A percentile compares a stretch with the other conserved stretches of the same genome.
Conservation (phyloP, 2,888 invertebrate genomes). For the Drosophila merina region DNA sequence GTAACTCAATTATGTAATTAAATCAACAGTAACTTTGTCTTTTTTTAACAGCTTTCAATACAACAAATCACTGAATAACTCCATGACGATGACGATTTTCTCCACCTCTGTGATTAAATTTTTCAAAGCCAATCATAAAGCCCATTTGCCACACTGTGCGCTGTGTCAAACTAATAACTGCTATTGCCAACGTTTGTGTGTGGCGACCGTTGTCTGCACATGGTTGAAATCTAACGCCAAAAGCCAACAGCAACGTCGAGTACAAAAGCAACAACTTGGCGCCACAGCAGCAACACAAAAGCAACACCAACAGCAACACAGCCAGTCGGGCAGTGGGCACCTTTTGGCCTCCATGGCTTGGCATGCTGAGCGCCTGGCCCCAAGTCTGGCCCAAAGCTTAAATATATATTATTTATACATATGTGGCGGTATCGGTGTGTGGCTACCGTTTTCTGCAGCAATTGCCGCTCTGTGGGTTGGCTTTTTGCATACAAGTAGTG, state of each 20-base stretch:
- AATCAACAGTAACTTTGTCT: slow-evolving; percentile 2
- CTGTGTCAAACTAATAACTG: slow-evolving; percentile 57
- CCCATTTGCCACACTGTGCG: slow-evolving; percentile 49
- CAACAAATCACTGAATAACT: slow-evolving; percentile 1
- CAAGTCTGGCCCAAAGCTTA: slow-evolving; percentile 62
- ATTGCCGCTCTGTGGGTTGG: slow-evolving; percentile 66
- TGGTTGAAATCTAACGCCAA: slow-evolving; percentile 73
- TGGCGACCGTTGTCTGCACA: slow-evolving; percentile 64
- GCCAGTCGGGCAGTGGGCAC: slow-evolving; percentile 54
- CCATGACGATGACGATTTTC: slow-evolving; percentile 11
- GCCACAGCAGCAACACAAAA: slow-evolving; percentile 54
- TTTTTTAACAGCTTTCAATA: slow-evolving; percentile 11
- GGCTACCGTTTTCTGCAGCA: slow-evolving; percentile 66
- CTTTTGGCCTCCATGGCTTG: slow-evolving; percentile 72
- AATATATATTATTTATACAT: slow-evolving; percentile 6
- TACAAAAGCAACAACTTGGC: slow-evolving; percentile 63
- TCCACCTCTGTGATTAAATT: slow-evolving; percentile 17
- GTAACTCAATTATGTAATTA: background rate
- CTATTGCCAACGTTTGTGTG: slow-evolving; percentile 48
- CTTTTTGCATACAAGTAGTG: slow-evolving; percentile 77
- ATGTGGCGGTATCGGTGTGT: slow-evolving; percentile 20
- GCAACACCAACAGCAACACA: slow-evolving; percentile 27
- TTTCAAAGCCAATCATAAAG: slow-evolving; percentile 1
- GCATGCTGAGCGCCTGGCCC: slow-evolving; percentile 75
- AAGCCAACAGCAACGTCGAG: slow-evolving; percentile 27